These are phyloP conservation scores for Graphium colonna DNA, from an alignment of 2,888 invertebrate species.

Conservation along the genomic window DNA sequence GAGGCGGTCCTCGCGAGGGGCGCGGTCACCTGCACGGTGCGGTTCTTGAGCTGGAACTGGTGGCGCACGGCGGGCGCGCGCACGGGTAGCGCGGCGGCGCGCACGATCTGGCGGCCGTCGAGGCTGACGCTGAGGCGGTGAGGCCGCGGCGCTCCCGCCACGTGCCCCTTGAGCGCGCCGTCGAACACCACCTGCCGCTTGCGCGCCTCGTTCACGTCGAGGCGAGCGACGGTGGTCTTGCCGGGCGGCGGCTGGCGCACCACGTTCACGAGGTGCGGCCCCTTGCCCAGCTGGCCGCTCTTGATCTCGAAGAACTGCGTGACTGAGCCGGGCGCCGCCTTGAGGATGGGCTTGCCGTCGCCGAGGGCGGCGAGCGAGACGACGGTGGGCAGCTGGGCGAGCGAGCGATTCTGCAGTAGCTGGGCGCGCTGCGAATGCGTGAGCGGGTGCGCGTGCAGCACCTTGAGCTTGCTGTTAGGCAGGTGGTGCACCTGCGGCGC, in stretches of 20 bases:
- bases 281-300: slow-evolving; percentile 58
- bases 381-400: slow-evolving; percentile 50
- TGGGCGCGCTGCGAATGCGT: slow-evolving; percentile 56
- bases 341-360: slow-evolving; percentile 49
- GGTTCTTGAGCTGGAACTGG: slow-evolving; percentile 57
- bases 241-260: slow-evolving; percentile 56
- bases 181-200: slow-evolving; percentile 46
- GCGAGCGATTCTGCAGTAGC: slow-evolving; percentile 48
- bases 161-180: slow-evolving; percentile 40
- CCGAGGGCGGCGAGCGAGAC: slow-evolving; percentile 58
- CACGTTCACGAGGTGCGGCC: slow-evolving; percentile 67
- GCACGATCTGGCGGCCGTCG: slow-evolving; percentile 54
- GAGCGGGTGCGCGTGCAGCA: slow-evolving; percentile 61
- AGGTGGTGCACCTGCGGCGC: slow-evolving; percentile 52
- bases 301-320: slow-evolving; percentile 70
- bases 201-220: slow-evolving; percentile 50
- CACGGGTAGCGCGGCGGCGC: slow-evolving; percentile 41
- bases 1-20: slow-evolving; percentile 32
- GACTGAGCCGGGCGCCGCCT: slow-evolving; percentile 55
- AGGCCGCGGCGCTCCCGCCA: slow-evolving; percentile 36
- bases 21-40: slow-evolving; percentile 43
- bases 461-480: slow-evolving; percentile 56
- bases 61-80: slow-evolving; percentile 45
- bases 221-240: slow-evolving; percentile 44
- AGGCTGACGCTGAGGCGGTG: slow-evolving; percentile 48